phyloP scores from a whole-genome alignment of 2,797 vertebrate genomes.

The Agapornis canus region DNA sequence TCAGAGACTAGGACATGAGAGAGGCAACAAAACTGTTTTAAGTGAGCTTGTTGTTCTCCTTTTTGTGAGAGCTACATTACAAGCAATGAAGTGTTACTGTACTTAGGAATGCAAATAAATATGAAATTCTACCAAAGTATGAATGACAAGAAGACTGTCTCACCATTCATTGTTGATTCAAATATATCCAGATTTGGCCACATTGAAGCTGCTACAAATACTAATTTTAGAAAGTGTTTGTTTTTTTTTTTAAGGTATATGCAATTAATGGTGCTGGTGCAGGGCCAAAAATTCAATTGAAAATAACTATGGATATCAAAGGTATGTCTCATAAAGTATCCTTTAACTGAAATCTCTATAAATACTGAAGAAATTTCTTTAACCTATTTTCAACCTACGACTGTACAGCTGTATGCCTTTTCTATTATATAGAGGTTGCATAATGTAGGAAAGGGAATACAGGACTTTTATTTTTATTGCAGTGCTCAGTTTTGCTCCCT shows the following conservation, averaged over 20 bases:
- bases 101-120: not conserved
- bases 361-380: not conserved
- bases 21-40: not conserved
- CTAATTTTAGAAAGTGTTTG: not conserved
- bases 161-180: not conserved
- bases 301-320: constrained; percentile 92
- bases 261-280: constrained; percentile 91
- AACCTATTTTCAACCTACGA: not conserved
- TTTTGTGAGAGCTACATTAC: not conserved
- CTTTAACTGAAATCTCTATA: not conserved
- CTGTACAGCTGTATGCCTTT: not conserved
- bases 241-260: constrained; percentile 82
- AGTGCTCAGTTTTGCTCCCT: not conserved
- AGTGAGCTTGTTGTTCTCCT: not conserved
- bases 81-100: not conserved
- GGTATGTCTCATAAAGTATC: constrained; percentile 72
- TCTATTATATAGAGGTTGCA: fast-evolving
- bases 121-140: not conserved
- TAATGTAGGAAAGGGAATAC: not conserved
- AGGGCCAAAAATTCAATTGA: constrained; percentile 88
- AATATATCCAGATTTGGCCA: not conserved
- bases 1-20: not conserved
- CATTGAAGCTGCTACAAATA: not conserved
- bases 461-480: not conserved
- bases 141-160: not conserved